phyloP scores from a whole-genome alignment of 2,888 invertebrate species.

The Cetonia aurata region DNA sequence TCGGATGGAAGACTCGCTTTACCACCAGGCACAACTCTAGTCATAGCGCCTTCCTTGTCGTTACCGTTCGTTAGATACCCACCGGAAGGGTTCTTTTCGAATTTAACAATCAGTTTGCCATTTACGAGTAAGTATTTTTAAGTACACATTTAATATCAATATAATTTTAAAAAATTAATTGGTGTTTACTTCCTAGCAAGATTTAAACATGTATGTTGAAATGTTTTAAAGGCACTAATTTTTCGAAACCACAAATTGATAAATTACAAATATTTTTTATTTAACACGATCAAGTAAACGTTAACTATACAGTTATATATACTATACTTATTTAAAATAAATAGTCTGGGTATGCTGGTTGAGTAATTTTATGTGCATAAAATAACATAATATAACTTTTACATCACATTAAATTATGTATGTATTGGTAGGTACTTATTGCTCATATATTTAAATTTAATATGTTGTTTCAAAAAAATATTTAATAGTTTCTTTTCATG shows the following conservation, averaged over 20 bases:
- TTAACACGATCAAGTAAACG: too few species aligned
- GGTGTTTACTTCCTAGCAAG: too few species aligned
- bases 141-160: too few species aligned
- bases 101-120: slow-evolving; percentile 85
- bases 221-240: too few species aligned
- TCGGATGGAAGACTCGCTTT: slow-evolving; percentile 86
- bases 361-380: neutral
- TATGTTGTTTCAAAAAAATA: neutral
- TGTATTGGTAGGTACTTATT: neutral
- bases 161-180: too few species aligned
- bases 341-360: too few species aligned
- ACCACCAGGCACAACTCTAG: slow-evolving; percentile 85
- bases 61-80: slow-evolving; percentile 88
- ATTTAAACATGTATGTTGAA: too few species aligned
- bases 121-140: slow-evolving; percentile 81
- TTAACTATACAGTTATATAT: too few species aligned
- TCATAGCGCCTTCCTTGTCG: slow-evolving; percentile 84
- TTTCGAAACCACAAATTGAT: too few species aligned
- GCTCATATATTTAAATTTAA: neutral
- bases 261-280: too few species aligned
- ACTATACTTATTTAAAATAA: too few species aligned
- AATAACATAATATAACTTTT: neutral
- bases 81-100: slow-evolving; percentile 87
- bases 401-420: neutral
- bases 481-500: too few species aligned